Evolutionary conservation across 2,113 vertebrate species (phyloP), one percentile per base, ranked within the genome.

Genomic region (Syngnathus typhle): DNA sequence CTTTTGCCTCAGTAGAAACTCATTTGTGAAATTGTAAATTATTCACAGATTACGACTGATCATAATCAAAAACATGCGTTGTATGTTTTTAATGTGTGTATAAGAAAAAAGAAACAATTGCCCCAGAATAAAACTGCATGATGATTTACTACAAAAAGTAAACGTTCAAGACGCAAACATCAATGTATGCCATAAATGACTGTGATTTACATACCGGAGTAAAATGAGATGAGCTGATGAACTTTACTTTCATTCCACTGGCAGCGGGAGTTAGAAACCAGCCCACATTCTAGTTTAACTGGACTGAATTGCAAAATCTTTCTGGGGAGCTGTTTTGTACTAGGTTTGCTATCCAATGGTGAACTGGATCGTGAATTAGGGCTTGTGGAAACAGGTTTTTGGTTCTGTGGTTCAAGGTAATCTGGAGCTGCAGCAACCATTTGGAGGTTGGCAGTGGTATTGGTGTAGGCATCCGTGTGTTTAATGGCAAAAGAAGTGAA

Each of bases 231-330:
- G 68, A 87, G 83, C 71, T 82, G 84, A 64, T 81, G 84, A 6
- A 84, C 80, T 73, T 84, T 85, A 68, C 64, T 64, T 16, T 87
- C 85, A 4, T 52, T 83, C 85, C 85, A 87, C 63, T 75, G 80
- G 76, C 80, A 79, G 69, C 76, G 80, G 5, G 73, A 9, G n/a
- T 85, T 75, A 0, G 44, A 0, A 12, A 23, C 21, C 55, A 13
- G 32, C 16, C 73, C 41, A 69, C 32, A 7, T 60, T 82, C 76
- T 0, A 61, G 27, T 47, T 63, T 71, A 21, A 61, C 56, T 0
- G 63, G 60, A 23, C 27, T 3, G 7, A 55, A 41, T 0, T 16
- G 10, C 0, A 23, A 23, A 27, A 66, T 54, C 0, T 12, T 49
- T 4, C 69, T 15, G 51, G 71, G 23, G 0, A 71, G 64, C 10